Base-by-base conservation (phyloP, 2,113 vertebrate genomes). In the Tychaedon coryphoeus region DNA sequence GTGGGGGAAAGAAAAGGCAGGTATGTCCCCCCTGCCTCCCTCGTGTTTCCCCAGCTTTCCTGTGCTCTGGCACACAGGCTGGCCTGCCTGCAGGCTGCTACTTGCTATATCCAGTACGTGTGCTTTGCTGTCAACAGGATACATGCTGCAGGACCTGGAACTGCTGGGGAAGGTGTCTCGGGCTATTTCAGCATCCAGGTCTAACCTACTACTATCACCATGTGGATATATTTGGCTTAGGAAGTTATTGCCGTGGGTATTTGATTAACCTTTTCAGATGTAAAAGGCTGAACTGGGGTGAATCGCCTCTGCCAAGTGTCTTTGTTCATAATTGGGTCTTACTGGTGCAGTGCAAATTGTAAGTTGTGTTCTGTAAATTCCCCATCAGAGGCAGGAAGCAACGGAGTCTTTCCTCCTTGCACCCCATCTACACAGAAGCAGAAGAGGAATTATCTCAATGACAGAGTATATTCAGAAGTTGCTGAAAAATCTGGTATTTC, bases 351-450 rank as follows among this genome's bases (percentile, higher is more conserved):
- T 4, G 3, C 36, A 92, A 92, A 67, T 93, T 83, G 8, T 45
- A 91, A 77, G 56, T 77, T 53, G 31, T 87, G 17, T 65, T 78
- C 73, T 69, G 61, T 64, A 60, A 91, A 87, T 91, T 84, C 65
- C 53, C 11, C 48, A 42, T 91, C 65, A n/a, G 69, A 93, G 28
- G 40, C 69, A 96, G 80, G 65, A 78, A 93, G 53, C 79, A 93
- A 50, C 3, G 1, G 72, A 67, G 53, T 86, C 88, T 70, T 81
- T 78, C 34, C 29, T 81, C 66, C 61, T 65, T 65, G 61, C 2
- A 20, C 45, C 65, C 56, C 36, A 43, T 83, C 82, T 72, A 66
- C 0, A 0, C 23, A 75, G 82, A 85, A 88, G 43, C 50, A 51
- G 69, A 92, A 92, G 31, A 77, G 47, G 43, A 91, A 92, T 95